Percentiles rank a stretch among this genome's conserved stretches.
These are phyloP conservation scores for Caenorhabditis sinica DNA, from an alignment of 2,888 invertebrate species.

Conservation along the genomic window DNA sequence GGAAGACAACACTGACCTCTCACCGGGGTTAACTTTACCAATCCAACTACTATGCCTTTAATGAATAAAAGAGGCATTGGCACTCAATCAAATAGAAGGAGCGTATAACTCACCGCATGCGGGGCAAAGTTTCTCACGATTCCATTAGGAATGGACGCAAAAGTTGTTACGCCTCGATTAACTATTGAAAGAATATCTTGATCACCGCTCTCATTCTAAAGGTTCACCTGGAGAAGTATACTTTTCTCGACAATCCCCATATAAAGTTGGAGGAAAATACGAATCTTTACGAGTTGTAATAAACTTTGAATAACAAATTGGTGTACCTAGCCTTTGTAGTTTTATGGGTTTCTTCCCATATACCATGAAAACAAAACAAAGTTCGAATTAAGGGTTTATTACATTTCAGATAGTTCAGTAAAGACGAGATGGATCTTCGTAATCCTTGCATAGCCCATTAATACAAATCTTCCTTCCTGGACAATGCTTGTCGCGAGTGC, in stretches of 20 bases:
- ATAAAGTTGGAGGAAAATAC: not conserved
- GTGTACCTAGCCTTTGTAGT: not conserved
- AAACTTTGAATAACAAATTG: slow-evolving; percentile 2
- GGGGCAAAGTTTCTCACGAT: slow-evolving; percentile 58
- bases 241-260: not conserved
- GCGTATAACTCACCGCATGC: slow-evolving; percentile 12
- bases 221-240: slow-evolving; percentile 20
- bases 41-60: slow-evolving; percentile 29
- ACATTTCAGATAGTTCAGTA: not conserved
- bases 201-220: slow-evolving; percentile 17
- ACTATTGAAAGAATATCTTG: slow-evolving; percentile 67
- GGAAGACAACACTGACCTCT: slow-evolving; percentile 7
- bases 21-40: slow-evolving; percentile 9
- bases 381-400: too few relatives aligned
- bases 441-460: slow-evolving; percentile 2
- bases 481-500: slow-evolving; percentile 39
- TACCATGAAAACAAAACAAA: not conserved
- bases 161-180: slow-evolving; percentile 64
- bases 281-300: slow-evolving; percentile 15
- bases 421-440: slow-evolving; percentile 1
- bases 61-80: slow-evolving; percentile 16
- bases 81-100: slow-evolving; percentile 38
- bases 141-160: slow-evolving; percentile 64
- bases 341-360: not conserved
- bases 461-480: slow-evolving; percentile 36